Evolutionary conservation across 23 tunicate species (phyloP).

Genomic region (Diplosoma virens): DNA sequence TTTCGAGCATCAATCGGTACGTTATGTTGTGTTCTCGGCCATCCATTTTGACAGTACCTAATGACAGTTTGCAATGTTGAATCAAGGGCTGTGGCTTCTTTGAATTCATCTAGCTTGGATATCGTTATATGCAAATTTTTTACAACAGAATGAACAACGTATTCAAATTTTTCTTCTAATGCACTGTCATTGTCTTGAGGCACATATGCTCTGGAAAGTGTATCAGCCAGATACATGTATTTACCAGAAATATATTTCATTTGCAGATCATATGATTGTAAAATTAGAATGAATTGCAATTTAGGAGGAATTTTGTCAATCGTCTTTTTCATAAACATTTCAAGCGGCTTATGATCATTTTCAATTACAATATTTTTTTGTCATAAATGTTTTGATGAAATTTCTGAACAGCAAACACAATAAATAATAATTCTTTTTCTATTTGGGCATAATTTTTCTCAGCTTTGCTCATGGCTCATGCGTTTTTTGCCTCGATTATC

Average conservation of each 20-base stretch:
- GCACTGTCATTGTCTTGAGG: constrained; percentile 3
- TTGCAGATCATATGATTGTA: constrained; percentile 42
- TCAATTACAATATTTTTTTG: neutral
- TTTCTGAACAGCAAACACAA: constrained; percentile 30
- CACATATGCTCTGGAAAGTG: constrained; percentile 39
- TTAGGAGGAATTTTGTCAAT: constrained; percentile 35
- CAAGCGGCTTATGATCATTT: constrained; percentile 49
- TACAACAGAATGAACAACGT: neutral
- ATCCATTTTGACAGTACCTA: no score
- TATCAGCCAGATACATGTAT: constrained; percentile 39
- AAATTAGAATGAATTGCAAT: constrained; percentile 38
- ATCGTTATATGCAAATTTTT: neutral
- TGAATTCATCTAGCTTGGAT: neutral
- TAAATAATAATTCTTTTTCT: constrained; percentile 25
- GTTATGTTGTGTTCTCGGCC: neutral
- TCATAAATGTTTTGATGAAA: constrained; percentile 24
- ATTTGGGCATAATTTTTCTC: constrained; percentile 43
- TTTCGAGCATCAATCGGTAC: neutral
- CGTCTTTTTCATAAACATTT: constrained; percentile 21
- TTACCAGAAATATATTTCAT: constrained; percentile 16
- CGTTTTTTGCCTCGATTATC: no score
- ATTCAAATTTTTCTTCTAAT: neutral
- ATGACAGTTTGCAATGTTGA: neutral
- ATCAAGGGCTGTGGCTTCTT: neutral
- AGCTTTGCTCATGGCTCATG: constrained; percentile 22